Base-by-base conservation (phyloP, 2,888 invertebrate genomes). In the Agonum fuliginosum region DNA sequence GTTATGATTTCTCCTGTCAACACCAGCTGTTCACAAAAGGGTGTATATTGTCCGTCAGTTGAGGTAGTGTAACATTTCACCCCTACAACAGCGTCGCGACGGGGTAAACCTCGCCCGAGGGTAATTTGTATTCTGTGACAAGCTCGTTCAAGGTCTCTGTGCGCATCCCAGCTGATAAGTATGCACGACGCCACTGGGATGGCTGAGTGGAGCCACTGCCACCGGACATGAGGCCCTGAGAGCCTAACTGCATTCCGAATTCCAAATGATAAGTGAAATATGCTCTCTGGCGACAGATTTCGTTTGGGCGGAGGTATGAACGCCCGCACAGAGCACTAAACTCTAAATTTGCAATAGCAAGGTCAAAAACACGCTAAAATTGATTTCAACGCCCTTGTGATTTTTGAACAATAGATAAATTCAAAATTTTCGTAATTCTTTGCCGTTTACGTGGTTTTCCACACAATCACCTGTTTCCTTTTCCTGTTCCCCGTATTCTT, bases 391-490 rank as follows among this genome's bases (percentile, higher is more conserved):
- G 17, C 46, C 24, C 46, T 43, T 34, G 6, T 8, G 20, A 20
- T 58, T 27, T 62, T 62, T 30, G 1, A 62, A 62, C 10, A 62
- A 62, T 62, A 17, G 3, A 14, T 12, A 46, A 12, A n/a, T 37
- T 1, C 37, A 37, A 37, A n/a, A 37, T 37, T 37, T 8, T 37
- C 8, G 1, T 10, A 48, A 3, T 70, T 48, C 48, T 14, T 17
- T 12, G 6, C 14, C 14, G 12, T 51, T 30, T 20, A 51, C 71
- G 71, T 71, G 71, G 71, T 34, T 71, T 19, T 37, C 14, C 24
- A 20, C 62, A 58, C 74, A 74, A 74, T 73, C 73, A 73, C 65
- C 46, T 65, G 74, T 74, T 74, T 74, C 74, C 74, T 74, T 62
- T 65, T 65, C 74, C 62, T 65, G 65, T 24, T 41, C 67, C 37